A percentile compares a stretch with the other conserved stretches of the same genome.
Conservation (phyloP, 1,140 invertebrate genomes). For the Oncopeltus fasciatus region DNA sequence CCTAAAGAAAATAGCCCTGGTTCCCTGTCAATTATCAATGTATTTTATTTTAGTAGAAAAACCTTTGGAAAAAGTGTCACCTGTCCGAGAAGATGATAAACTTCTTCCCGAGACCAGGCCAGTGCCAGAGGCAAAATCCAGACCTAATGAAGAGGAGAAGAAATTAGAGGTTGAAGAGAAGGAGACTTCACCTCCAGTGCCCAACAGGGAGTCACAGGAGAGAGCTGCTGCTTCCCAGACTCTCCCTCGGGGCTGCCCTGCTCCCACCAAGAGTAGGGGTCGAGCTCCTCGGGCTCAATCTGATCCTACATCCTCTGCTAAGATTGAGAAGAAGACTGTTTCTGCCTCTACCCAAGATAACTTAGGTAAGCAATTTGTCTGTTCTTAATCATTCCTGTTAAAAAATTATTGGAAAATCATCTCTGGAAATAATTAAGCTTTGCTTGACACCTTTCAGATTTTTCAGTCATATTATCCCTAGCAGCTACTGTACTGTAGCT, state of each 20-base stretch:
- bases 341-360: conserved; percentile 18
- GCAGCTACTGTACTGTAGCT: too few species aligned
- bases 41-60: conserved; percentile 1
- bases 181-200: background rate
- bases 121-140: too few species aligned
- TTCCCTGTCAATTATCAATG: too few species aligned
- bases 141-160: conserved; percentile 2
- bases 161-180: background rate
- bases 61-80: background rate
- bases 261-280: conserved; percentile 18
- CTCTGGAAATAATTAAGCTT: too few species aligned
- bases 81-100: conserved; percentile 20
- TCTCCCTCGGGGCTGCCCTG: background rate
- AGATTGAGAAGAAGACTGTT: conserved; percentile 18
- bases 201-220: background rate
- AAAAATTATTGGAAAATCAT: too few species aligned
- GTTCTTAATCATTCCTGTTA: too few species aligned
- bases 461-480: too few species aligned
- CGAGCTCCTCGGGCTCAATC: conserved; percentile 25
- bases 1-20: too few species aligned
- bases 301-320: conserved; percentile 22
- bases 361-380: conserved; percentile 15
- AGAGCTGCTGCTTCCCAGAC: background rate
- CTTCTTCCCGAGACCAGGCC: conserved; percentile 21
- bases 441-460: too few species aligned